Evolutionary conservation across 1,140 invertebrate species (phyloP).

Genomic region (Musca vetustissima): DNA sequence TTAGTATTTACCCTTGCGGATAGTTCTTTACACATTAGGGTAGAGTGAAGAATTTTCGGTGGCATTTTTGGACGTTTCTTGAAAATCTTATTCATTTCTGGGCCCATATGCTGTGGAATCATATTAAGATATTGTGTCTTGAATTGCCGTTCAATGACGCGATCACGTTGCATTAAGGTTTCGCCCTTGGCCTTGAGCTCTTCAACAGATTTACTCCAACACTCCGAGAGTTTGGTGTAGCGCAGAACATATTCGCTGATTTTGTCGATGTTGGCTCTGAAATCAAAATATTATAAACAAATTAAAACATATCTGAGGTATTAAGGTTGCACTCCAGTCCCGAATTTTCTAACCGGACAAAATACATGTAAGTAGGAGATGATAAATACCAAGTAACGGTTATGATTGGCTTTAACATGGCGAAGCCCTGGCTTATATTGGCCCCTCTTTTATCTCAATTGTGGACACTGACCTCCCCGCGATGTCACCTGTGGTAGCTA

Average conservation of each 20-base stretch:
- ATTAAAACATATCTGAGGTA: too few relatives aligned
- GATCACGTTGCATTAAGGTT: conserved; percentile 48
- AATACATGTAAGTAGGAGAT: too few relatives aligned
- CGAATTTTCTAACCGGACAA: too few relatives aligned
- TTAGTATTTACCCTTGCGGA: conserved; percentile 48
- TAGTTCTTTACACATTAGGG: conserved; percentile 57
- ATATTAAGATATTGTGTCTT: conserved; percentile 49
- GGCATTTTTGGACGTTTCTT: conserved; percentile 58
- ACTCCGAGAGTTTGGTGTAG: conserved; percentile 35
- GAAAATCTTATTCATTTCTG: conserved; percentile 50
- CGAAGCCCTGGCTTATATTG: too few relatives aligned
- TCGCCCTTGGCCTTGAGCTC: conserved; percentile 39
- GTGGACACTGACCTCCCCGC: too few relatives aligned
- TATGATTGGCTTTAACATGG: too few relatives aligned
- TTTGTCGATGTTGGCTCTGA: conserved; percentile 33
- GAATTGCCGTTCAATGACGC: conserved; percentile 56
- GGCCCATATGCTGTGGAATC: conserved; percentile 40
- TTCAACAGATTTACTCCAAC: conserved; percentile 33
- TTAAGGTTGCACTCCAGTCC: too few relatives aligned
- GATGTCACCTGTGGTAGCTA: too few relatives aligned
- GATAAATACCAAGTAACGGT: too few relatives aligned
- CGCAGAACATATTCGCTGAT: conserved; percentile 36
- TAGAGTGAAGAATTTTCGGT: conserved; percentile 45
- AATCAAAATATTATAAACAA: background rate
- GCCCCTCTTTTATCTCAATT: too few relatives aligned